Conservation (phyloP, 2,888 invertebrate species). For the Tetragonisca angustula region DNA sequence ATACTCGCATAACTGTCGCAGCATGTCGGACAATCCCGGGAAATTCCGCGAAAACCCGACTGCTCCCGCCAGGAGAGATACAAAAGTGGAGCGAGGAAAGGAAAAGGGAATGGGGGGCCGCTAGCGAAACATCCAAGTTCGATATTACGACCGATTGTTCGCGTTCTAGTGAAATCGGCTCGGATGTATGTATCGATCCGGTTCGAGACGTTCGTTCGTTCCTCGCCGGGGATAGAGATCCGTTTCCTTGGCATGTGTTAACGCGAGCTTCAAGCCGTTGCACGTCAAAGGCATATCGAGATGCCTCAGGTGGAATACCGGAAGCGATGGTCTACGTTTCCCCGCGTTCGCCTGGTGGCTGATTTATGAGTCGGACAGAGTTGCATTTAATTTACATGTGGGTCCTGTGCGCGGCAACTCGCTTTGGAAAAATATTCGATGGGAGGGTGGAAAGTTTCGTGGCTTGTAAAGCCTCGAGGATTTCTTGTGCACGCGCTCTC, state of each 20-base stretch:
- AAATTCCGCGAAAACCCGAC: neutral
- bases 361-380: constrained; percentile 26
- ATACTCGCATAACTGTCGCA: neutral
- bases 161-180: constrained; percentile 9
- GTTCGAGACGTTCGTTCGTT: neutral
- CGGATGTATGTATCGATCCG: neutral
- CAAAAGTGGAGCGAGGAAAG: neutral
- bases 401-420: neutral
- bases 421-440: neutral
- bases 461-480: neutral
- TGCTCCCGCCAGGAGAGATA: neutral
- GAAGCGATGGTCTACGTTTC: constrained; percentile 24
- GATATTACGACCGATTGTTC: constrained; percentile 18
- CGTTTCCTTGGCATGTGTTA: constrained; percentile 30
- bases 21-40: neutral
- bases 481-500: neutral
- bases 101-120: neutral
- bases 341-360: neutral
- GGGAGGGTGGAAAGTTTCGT: neutral
- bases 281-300: constrained; percentile 38
- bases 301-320: constrained; percentile 39
- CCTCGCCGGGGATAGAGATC: neutral
- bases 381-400: constrained; percentile 35
- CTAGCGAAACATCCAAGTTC: neutral
- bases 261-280: constrained; percentile 37